Evolutionary conservation across 2,797 vertebrate species (phyloP), one percentile per base, ranked within the genome.

Genomic region (Diplodus sargus): DNA sequence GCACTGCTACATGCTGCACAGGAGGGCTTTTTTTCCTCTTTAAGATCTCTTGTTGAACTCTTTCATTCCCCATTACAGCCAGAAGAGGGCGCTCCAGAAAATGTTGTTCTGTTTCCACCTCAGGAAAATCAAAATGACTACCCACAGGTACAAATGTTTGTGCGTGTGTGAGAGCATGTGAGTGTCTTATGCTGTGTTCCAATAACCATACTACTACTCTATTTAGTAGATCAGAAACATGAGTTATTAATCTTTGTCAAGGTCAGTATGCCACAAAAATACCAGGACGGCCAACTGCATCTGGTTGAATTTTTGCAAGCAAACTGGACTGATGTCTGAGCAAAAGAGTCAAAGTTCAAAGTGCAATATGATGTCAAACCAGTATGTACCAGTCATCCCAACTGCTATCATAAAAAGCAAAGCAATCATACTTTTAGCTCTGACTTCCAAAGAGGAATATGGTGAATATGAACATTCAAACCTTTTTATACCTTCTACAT

Each of bases 21-120:
- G 43, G 53, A 45, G 62, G 22, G 30, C 30, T 34, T 34, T 34
- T 53, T 23, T 58, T 30, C 25, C 16, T 15, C 25, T 62, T 15
- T 6, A 56, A 80, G 15, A 48, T 70, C 6, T 64, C 18, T 60
- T 49, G 15, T 54, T 81, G 57, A 88, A 74, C 20, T 45, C 20
- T 84, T 25, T 81, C 68, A 59, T 80, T 92, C 79, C 89, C 61
- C 60, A 43, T 95, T 91, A 43, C 91, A 94, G 94, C 93, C 95
- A 95, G 95, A 95, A 94, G 95, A 94, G 91, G 93, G 91, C 85
- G 68, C 91, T 79, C 63, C 90, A 71, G 93, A 94, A 76, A 94
- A 90, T 59, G 89, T 95, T 90, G 89, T 94, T 89, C 90, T 94
- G 39, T 93, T 95, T 89, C 95, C 93, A 79, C 90, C 93, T 34